phyloP scores from a whole-genome alignment of 2,797 vertebrate genomes.

The Natrix natrix region DNA sequence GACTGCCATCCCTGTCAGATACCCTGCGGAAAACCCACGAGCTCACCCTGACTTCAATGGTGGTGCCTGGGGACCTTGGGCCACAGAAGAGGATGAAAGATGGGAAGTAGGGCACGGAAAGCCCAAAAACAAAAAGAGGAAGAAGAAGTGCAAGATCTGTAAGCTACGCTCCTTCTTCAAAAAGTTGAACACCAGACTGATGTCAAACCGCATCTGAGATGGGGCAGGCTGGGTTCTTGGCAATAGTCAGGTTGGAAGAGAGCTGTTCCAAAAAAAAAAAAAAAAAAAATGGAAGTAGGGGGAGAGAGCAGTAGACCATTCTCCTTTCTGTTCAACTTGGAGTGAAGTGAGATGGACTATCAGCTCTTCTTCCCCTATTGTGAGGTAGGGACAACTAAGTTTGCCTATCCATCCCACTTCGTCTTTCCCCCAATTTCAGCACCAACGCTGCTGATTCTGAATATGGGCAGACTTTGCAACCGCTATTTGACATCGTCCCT shows the following conservation, averaged over 20 bases:
- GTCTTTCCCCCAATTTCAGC: not conserved
- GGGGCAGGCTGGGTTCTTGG: not conserved
- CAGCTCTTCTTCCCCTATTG: not conserved
- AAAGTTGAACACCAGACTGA: slow-evolving; percentile 89
- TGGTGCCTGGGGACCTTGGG: slow-evolving; percentile 95
- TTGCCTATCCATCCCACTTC: not conserved
- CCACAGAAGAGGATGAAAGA: slow-evolving; percentile 83
- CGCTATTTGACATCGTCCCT: not conserved
- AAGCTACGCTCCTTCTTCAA: slow-evolving; percentile 89
- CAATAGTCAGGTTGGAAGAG: not conserved
- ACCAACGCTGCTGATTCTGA: not conserved
- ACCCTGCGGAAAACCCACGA: slow-evolving; percentile 88
- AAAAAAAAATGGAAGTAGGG: not conserved
- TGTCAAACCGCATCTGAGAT: slow-evolving; percentile 90
- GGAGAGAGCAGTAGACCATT: not conserved
- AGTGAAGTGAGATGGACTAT: not conserved
- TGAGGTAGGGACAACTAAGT: not conserved
- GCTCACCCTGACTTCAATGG: slow-evolving; percentile 90
- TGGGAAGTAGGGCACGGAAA: slow-evolving; percentile 67
- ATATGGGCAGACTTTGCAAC: not conserved
- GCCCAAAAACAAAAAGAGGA: slow-evolving; percentile 76
- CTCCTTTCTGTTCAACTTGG: not conserved
- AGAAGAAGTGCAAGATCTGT: slow-evolving; percentile 87
- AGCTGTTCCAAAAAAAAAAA: slow-evolving; percentile 13
- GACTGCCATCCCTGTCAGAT: slow-evolving; percentile 92